phyloP scores from a whole-genome alignment of 2,797 vertebrate genomes.

The Sebastes aleutianus region DNA sequence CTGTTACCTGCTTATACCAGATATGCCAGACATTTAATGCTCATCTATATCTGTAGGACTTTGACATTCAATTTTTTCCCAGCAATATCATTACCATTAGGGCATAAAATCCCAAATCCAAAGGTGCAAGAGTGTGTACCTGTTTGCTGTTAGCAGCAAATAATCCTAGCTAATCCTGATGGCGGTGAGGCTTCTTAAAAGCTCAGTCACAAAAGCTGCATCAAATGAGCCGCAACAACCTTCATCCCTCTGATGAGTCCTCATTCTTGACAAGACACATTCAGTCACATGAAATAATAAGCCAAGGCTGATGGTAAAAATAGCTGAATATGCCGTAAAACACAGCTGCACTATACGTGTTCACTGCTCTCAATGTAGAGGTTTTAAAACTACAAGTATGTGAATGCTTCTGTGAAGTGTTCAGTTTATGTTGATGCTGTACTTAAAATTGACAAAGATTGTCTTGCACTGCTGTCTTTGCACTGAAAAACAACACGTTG shows the following conservation, averaged over 20 bases:
- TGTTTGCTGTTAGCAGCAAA: conserved; percentile 47
- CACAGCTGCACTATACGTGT: background rate
- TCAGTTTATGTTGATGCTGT: background rate
- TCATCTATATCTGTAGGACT: conserved; percentile 32
- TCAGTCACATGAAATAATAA: conserved; percentile 27
- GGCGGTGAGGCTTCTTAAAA: conserved; percentile 42
- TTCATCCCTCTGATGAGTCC: conserved; percentile 38
- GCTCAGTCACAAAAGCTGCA: conserved; percentile 49
- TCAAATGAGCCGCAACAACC: conserved; percentile 40
- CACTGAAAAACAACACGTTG: conserved; percentile 1
- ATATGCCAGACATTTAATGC: background rate
- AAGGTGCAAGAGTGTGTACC: conserved; percentile 30
- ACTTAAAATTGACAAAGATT: background rate
- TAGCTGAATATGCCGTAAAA: conserved; percentile 10
- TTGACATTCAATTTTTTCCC: background rate
- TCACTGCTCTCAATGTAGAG: background rate
- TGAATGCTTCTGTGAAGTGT: background rate
- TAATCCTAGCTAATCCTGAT: conserved; percentile 60
- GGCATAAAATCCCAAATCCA: background rate
- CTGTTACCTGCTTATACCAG: conserved; percentile 50
- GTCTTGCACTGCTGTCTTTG: background rate
- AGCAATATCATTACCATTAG: background rate
- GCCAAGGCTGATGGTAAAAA: conserved; percentile 13
- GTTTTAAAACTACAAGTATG: background rate
- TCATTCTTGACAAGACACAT: conserved; percentile 29